Evolutionary conservation across 2,888 invertebrate genomes (phyloP), one percentile per base, ranked within the genome.

Genomic region (Harpagoxenus sublaevis): DNA sequence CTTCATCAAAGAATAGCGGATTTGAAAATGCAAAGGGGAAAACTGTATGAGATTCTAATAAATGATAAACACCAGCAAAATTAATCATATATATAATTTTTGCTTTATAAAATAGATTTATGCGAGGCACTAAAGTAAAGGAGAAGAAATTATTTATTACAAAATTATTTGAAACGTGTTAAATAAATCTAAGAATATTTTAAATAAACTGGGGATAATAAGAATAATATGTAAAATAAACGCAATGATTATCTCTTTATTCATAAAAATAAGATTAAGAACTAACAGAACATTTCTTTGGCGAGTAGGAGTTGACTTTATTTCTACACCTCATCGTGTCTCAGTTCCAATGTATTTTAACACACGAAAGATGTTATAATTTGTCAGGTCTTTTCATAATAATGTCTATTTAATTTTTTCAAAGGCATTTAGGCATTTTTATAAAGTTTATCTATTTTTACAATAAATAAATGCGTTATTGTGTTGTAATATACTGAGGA

Each of bases 1-100:
- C 68, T 89, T 42, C 90, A 93, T n/a, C 62, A 86, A 9, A 86
- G 63, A 60, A 89, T 92, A 73, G 90, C 93, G 0, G 85, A 88
- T 0, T 68, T 92, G 18, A 93, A 93, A 81, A 87, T 83, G 39
- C 78, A 84, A 65, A 78, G 84, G 15, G 8, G 71, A 10, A 83
- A 84, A 48, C 6, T 74, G 18, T 60, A 53, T 48, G 65, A 75
- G 6, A 4, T 71, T 15, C n/a, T 31, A 35, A 48, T 48, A 55
- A 48, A 35, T 35, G 23, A 48, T 71, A 48, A 81, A 48, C 18
- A 12, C 0, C 9, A 68, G 2, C 18, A 48, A 39, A 73, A 48
- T 60, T 45, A 55, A 8, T 60, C 15, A 66, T 45, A 18, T 39
- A 15, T 57, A 42, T 23, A 28, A 28, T 3, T 31, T 73, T 42